Percentiles rank a stretch among this genome's conserved stretches.
phyloP scores from a whole-genome alignment of 2,888 invertebrate species.

The Yponomeuta evonymella region DNA sequence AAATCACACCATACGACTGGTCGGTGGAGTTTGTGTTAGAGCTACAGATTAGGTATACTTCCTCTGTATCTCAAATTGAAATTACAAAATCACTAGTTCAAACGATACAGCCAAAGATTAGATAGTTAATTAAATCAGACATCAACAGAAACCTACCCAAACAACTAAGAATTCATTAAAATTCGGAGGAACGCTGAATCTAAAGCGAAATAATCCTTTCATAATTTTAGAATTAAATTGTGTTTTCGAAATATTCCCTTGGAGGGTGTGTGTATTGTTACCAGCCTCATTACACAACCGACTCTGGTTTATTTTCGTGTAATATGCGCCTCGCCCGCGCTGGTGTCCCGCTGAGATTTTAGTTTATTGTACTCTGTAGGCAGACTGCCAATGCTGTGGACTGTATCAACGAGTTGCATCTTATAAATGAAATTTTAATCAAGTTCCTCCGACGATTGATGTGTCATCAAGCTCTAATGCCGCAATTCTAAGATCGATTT shows the following conservation, averaged over 20 bases:
- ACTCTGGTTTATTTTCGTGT: conserved; percentile 39
- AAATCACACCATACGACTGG: neutral
- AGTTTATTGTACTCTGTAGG: conserved; percentile 51
- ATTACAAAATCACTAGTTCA: neutral
- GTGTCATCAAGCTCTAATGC: conserved; percentile 13
- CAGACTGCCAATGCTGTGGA: conserved; percentile 44
- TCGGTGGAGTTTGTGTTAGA: neutral
- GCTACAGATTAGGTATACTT: neutral
- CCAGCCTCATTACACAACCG: conserved; percentile 35
- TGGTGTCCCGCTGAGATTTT: conserved; percentile 38
- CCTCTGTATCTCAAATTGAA: neutral
- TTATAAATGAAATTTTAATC: neutral
- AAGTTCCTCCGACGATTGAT: neutral
- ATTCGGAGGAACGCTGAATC: neutral
- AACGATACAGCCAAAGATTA: neutral
- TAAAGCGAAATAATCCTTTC: neutral
- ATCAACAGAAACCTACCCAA: neutral
- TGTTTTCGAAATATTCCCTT: neutral
- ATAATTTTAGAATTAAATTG: neutral
- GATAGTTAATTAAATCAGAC: neutral
- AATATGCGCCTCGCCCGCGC: conserved; percentile 39
- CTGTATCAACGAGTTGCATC: conserved; percentile 16
- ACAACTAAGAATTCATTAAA: neutral
- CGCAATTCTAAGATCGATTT: conserved; percentile 41
- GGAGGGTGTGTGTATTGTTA: conserved; percentile 25